Percentiles rank a stretch among this genome's conserved stretches.
Evolutionary conservation across 2,888 invertebrate genomes (phyloP).

Genomic region (Lepas anatifera): DNA sequence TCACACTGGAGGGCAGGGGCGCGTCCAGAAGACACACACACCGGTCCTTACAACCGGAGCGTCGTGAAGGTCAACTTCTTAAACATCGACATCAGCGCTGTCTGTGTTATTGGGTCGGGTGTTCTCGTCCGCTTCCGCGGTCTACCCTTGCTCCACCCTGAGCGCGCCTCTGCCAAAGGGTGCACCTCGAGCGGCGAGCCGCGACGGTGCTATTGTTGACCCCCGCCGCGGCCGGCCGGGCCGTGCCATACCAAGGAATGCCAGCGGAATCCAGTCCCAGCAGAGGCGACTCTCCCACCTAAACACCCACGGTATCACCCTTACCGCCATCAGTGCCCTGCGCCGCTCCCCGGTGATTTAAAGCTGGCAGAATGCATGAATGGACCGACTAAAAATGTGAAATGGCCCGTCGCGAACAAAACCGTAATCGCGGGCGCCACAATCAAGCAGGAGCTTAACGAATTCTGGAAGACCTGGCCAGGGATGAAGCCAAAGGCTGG

Average conservation of each 20-base stretch:
- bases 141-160: no score
- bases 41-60: no score
- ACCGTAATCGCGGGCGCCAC: neutral
- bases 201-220: neutral
- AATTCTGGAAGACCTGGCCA: neutral
- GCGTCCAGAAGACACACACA: no score
- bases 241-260: neutral
- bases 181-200: neutral
- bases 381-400: constrained; percentile 1
- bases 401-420: neutral
- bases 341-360: neutral
- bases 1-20: no score
- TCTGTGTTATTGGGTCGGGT: no score
- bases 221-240: neutral
- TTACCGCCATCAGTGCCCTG: neutral
- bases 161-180: no score
- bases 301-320: neutral
- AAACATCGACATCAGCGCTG: no score
- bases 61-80: no score
- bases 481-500: no score
- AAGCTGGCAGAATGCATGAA: constrained; percentile 10
- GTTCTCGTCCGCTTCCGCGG: no score
- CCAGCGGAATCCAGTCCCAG: neutral
- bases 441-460: constrained; percentile 7
- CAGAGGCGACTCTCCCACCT: neutral